phyloP scores from a whole-genome alignment of 2,113 vertebrate species.

The Pseudorectes ferrugineus region DNA sequence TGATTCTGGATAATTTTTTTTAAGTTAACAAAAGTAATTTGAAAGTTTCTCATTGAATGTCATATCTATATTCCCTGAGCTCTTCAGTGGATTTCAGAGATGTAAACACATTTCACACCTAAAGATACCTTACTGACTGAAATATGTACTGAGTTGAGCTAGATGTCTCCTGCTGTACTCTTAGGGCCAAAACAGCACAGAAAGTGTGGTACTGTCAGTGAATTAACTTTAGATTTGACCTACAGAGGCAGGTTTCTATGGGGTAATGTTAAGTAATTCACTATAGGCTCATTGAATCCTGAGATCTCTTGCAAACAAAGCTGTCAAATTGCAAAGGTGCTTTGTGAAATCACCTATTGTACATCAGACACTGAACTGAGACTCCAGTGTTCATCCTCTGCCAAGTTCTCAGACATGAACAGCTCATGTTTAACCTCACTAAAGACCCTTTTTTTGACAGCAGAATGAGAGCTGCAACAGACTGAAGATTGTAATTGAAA shows the following conservation, averaged over 20 bases:
- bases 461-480: neutral
- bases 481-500: neutral
- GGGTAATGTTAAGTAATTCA: neutral
- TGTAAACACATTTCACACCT: neutral
- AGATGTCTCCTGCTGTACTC: neutral
- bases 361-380: neutral
- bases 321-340: conserved; percentile 7
- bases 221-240: neutral
- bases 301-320: neutral
- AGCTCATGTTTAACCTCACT: conserved; percentile 12
- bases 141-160: neutral
- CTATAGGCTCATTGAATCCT: neutral
- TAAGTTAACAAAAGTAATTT: neutral
- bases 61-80: neutral
- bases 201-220: neutral
- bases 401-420: neutral
- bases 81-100: neutral
- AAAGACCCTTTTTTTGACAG: neutral
- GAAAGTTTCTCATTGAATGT: neutral
- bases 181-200: neutral
- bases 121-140: neutral
- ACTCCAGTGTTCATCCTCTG: conserved; percentile 2
- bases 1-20: neutral
- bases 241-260: neutral
- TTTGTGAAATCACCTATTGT: conserved; percentile 34